Percentiles rank a stretch among this genome's conserved stretches.
Conservation (phyloP, 2,113 vertebrate genomes). For the Oncorhynchus gorbuscha region DNA sequence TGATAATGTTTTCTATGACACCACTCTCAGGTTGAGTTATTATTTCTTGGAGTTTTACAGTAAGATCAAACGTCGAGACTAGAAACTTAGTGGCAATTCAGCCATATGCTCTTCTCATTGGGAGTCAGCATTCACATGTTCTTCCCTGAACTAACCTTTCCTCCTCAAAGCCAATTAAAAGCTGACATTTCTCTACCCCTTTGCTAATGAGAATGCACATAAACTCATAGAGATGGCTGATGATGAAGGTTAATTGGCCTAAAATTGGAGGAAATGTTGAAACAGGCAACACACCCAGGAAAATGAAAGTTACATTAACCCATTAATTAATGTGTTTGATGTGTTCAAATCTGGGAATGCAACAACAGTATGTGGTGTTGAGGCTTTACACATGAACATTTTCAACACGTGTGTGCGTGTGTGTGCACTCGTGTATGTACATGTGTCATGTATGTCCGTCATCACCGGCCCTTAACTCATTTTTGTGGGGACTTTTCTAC, state of each 20-base stretch:
- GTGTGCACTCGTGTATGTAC: not conserved
- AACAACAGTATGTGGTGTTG: not conserved
- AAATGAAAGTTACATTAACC: not conserved
- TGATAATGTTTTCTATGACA: conserved; percentile 6
- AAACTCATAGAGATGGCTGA: conserved; percentile 54
- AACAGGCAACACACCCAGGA: conserved; percentile 18
- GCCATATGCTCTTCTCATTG: conserved; percentile 4
- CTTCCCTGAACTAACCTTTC: conserved; percentile 59
- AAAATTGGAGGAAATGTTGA: conserved; percentile 42
- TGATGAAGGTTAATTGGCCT: conserved; percentile 70
- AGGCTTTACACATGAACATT: no score
- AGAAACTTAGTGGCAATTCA: conserved; percentile 16
- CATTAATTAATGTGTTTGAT: not conserved
- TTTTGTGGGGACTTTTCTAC: not conserved
- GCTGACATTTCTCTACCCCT: conserved; percentile 67
- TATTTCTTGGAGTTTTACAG: not conserved
- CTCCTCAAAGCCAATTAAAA: conserved; percentile 73
- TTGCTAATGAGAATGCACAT: conserved; percentile 77
- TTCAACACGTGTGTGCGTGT: not conserved
- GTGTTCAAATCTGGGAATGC: not conserved
- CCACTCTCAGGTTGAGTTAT: not conserved
- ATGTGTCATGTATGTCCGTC: not conserved
- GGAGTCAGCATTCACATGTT: conserved; percentile 20
- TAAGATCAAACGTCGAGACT: not conserved
- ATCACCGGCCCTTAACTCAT: not conserved